Evolutionary conservation across 2,797 vertebrate species (phyloP).

Genomic region (Lateolabrax maculatus): DNA sequence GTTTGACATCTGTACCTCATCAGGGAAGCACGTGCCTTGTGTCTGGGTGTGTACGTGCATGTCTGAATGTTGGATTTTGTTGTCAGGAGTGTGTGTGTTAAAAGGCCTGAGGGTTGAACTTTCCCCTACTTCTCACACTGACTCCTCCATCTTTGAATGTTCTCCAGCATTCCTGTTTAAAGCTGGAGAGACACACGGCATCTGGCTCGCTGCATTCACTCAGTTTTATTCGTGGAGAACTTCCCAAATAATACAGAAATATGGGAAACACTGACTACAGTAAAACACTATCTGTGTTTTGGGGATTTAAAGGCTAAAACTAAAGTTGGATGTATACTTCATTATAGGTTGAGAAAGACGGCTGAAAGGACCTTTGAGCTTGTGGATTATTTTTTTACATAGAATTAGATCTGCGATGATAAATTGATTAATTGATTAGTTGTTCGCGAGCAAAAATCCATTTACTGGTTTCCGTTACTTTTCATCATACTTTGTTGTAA

Average conservation of each 20-base stretch:
- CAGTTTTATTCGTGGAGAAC: neutral
- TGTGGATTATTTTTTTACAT: neutral
- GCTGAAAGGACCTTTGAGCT: neutral
- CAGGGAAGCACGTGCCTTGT: constrained; percentile 42
- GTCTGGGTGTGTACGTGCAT: constrained; percentile 36
- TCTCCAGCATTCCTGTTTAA: constrained; percentile 61
- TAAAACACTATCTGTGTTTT: neutral
- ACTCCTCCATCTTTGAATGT: constrained; percentile 39
- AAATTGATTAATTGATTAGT: neutral
- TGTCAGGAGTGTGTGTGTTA: constrained; percentile 61
- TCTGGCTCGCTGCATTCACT: neutral
- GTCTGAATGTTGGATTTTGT: constrained; percentile 46
- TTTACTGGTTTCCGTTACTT: neutral
- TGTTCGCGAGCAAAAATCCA: neutral
- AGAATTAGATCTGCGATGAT: no score
- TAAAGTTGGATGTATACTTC: neutral
- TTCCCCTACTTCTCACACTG: constrained; percentile 86
- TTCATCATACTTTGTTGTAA: neutral
- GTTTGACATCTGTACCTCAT: constrained; percentile 49
- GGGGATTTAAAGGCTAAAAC: constrained; percentile 3
- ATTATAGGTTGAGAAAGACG: neutral
- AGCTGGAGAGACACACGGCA: constrained; percentile 15
- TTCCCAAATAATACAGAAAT: neutral
- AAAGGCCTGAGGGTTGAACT: constrained; percentile 79
- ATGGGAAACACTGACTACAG: neutral